Conservation (phyloP, 2,797 vertebrate genomes). For the Chiroxiphia lanceolata region DNA sequence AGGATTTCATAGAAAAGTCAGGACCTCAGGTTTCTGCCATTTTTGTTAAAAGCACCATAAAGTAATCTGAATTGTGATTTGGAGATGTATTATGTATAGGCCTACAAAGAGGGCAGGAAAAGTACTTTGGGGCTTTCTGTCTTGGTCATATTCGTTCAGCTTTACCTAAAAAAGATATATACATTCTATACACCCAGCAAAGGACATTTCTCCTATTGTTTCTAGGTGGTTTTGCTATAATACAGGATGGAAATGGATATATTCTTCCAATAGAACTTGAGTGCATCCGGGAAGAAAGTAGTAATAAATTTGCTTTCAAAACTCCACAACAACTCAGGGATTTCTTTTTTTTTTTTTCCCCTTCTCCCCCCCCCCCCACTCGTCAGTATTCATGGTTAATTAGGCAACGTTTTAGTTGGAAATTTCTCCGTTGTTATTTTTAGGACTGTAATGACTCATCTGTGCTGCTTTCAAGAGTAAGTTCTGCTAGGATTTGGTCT, state of each 20-base stretch:
- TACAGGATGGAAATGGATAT: background rate
- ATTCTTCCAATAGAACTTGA: background rate
- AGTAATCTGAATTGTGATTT: background rate
- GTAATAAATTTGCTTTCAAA: background rate
- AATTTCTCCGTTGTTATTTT: constrained; percentile 54
- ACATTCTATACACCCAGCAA: background rate
- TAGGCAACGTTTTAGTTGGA: constrained; percentile 44
- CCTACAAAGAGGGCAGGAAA: background rate
- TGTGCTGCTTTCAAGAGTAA: background rate
- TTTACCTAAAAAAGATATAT: background rate
- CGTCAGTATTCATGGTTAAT: constrained; percentile 38
- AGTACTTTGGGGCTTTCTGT: background rate
- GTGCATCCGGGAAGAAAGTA: background rate
- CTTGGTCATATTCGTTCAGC: background rate
- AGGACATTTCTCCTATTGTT: background rate
- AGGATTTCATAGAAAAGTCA: background rate
- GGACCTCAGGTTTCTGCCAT: background rate
- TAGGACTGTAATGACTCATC: constrained; percentile 47
- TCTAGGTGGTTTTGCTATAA: background rate
- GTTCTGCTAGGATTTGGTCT: constrained; percentile 25
- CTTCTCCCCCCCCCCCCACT: background rate
- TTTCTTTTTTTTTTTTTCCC: background rate
- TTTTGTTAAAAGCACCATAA: background rate
- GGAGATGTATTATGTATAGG: background rate
- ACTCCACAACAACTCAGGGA: background rate